phyloP scores from a whole-genome alignment of 2,113 vertebrate species.

The Rhizomys pruinosus region DNA sequence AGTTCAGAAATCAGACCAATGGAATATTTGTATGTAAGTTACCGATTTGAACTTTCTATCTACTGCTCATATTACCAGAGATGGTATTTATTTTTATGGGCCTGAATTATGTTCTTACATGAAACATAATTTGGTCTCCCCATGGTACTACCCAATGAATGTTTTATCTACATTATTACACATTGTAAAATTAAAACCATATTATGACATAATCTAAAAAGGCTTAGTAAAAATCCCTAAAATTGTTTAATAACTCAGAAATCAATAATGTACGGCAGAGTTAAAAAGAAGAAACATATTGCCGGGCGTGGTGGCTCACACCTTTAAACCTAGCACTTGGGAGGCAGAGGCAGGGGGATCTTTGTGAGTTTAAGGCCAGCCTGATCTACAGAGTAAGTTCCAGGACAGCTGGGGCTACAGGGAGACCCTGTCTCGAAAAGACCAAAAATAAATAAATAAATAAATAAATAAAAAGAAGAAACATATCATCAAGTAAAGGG shows the following conservation, averaged over 20 bases:
- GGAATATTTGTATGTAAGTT: slow-evolving; percentile 4
- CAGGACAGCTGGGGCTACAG: too few species aligned
- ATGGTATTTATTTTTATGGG: background rate
- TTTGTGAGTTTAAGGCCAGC: too few species aligned
- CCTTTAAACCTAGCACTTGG: too few species aligned
- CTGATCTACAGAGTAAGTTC: too few species aligned
- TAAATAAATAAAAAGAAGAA: slow-evolving; percentile 56
- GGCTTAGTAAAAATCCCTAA: slow-evolving; percentile 32
- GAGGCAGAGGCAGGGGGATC: too few species aligned
- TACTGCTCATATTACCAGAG: background rate
- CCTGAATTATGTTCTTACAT: background rate
- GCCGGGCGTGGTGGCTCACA: too few species aligned
- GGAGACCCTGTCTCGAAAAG: too few species aligned
- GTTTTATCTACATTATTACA: slow-evolving; percentile 1
- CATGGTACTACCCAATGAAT: background rate
- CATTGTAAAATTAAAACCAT: slow-evolving; percentile 27
- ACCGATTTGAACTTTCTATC: slow-evolving; percentile 25
- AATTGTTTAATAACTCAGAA: slow-evolving; percentile 51
- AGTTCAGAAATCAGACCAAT: slow-evolving; percentile 57
- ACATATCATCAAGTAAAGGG: background rate
- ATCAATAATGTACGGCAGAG: background rate
- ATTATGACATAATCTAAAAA: slow-evolving; percentile 33
- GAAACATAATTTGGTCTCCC: background rate
- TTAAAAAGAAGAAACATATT: slow-evolving; percentile 59
- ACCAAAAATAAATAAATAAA: too few species aligned